Evolutionary conservation across 2,113 vertebrate species (phyloP).

Genomic region (Megaceryle maxima): DNA sequence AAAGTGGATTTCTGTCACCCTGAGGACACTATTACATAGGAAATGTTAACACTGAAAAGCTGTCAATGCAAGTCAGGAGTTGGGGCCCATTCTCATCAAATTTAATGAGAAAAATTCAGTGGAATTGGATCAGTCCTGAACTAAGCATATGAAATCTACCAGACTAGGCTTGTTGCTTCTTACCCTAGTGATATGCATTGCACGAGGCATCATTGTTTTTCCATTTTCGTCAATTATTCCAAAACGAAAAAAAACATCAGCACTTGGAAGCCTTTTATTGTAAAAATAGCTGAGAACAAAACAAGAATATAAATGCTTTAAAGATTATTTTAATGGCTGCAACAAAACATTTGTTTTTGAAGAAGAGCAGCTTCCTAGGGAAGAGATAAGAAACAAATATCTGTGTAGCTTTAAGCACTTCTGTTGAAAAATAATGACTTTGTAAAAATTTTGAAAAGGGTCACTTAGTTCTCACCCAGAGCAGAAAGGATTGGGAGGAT

Average conservation of each 20-base stretch:
- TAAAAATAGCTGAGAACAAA: slow-evolving; percentile 78
- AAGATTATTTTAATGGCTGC: not conserved
- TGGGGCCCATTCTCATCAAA: not conserved
- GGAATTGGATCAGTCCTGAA: not conserved
- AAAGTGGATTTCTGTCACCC: not conserved
- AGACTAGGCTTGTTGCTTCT: not conserved
- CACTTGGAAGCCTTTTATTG: slow-evolving; percentile 69
- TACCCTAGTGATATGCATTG: slow-evolving; percentile 65
- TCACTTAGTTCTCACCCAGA: not conserved
- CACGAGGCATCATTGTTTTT: slow-evolving; percentile 74
- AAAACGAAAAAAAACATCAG: slow-evolving; percentile 74
- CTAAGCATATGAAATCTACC: not conserved
- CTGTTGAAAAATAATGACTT: not conserved
- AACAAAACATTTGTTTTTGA: not conserved
- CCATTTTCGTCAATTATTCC: slow-evolving; percentile 68
- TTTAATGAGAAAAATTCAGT: not conserved
- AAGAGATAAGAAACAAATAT: not conserved
- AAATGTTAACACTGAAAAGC: not conserved
- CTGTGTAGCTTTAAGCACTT: not conserved
- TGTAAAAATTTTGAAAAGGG: not conserved
- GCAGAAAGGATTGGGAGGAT: not conserved
- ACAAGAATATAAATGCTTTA: not conserved
- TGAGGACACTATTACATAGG: not conserved
- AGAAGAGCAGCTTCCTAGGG: not conserved
- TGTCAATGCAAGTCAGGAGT: not conserved